These are phyloP conservation scores for Bufo gargarizans DNA, from an alignment of 2,113 vertebrate genomes.

Conservation along the genomic window DNA sequence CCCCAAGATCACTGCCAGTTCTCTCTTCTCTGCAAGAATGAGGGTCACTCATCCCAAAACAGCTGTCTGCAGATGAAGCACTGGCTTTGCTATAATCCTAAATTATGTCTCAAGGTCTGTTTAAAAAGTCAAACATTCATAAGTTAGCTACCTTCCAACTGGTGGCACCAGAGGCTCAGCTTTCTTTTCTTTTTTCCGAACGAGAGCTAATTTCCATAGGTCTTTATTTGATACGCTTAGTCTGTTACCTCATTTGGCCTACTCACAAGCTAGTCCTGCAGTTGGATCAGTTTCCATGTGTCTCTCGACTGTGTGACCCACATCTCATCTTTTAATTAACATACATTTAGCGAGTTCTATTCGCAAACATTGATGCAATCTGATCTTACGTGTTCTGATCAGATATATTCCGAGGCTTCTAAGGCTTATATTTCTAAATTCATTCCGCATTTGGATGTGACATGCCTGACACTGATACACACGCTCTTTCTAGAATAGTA, in stretches of 20 bases:
- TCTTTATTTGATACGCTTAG: background rate
- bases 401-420: background rate
- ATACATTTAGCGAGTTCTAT: background rate
- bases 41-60: too few species aligned
- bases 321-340: conserved; percentile 24
- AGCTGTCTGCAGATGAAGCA: too few species aligned
- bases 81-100: too few species aligned
- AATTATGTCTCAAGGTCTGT: too few species aligned
- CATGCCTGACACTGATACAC: conserved; percentile 9
- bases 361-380: conserved; percentile 20
- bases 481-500: background rate
- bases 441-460: conserved; percentile 7
- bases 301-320: conserved; percentile 6
- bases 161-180: too few species aligned
- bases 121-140: too few species aligned
- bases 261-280: background rate
- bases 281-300: background rate
- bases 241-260: background rate
- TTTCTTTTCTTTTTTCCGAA: too few species aligned
- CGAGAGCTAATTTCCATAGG: background rate
- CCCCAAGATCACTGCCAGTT: too few species aligned
- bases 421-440: conserved; percentile 1
- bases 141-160: too few species aligned
- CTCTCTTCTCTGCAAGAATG: too few species aligned
- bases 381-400: conserved; percentile 11